Conservation (phyloP, 1,140 invertebrate genomes). For the Lysiphlebus fabarum region DNA sequence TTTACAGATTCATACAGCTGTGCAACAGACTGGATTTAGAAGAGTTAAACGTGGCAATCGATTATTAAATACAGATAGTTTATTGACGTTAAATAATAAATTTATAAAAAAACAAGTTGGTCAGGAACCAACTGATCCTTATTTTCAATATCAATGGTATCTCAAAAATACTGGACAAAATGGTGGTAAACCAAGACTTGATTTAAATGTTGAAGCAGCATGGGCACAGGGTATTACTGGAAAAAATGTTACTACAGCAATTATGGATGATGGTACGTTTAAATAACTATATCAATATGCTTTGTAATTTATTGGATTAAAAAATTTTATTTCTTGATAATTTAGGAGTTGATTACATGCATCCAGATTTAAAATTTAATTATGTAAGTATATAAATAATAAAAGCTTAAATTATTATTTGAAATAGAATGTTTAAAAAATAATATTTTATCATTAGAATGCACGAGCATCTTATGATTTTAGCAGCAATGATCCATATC, state of each 20-base stretch:
- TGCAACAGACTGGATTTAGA: slow-evolving; percentile 88
- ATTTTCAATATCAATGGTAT: slow-evolving; percentile 94
- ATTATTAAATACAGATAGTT: slow-evolving; percentile 65
- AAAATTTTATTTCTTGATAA: slow-evolving; percentile 39
- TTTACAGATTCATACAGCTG: slow-evolving; percentile 75
- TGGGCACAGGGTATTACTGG: slow-evolving; percentile 97
- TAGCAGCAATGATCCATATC: slow-evolving; percentile 96
- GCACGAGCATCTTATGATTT: slow-evolving; percentile 97
- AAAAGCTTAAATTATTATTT: slow-evolving; percentile 11
- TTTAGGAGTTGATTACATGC: slow-evolving; percentile 98
- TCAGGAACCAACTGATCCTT: slow-evolving; percentile 85
- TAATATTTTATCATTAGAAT: slow-evolving; percentile 69
- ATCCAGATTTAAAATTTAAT: slow-evolving; percentile 94
- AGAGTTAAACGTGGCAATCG: slow-evolving; percentile 84
- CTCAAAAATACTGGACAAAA: slow-evolving; percentile 98
- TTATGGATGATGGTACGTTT: slow-evolving; percentile 98
- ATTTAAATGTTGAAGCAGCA: slow-evolving; percentile 96
- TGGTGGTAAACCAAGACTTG: slow-evolving; percentile 91
- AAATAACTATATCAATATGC: not conserved
- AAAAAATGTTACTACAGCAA: slow-evolving; percentile 97
- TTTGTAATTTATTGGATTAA: not conserved
- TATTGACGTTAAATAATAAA: slow-evolving; percentile 52
- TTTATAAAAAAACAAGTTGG: slow-evolving; percentile 52
- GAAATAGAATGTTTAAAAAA: not conserved
- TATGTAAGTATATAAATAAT: slow-evolving; percentile 76